Evolutionary conservation across 2,797 vertebrate species (phyloP), one percentile per base, ranked within the genome.

Genomic region (Rhinatrema bivittatum): DNA sequence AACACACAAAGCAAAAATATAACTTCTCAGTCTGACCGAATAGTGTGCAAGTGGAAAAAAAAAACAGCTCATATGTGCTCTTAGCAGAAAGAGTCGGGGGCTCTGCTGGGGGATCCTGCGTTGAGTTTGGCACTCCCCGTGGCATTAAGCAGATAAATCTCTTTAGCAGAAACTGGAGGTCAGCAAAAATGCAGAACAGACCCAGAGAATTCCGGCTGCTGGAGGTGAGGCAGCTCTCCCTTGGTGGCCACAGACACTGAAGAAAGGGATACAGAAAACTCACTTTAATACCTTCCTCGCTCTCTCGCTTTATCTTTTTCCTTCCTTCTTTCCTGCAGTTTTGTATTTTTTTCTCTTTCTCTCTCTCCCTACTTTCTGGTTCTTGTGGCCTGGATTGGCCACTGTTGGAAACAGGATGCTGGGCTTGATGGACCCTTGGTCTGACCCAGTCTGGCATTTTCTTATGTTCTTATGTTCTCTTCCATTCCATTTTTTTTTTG

Each of bases 171-270:
- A 28, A 51, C 43, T 55, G 52, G 55, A 3, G 52, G 65, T 65
- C 65, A 60, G 39, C 10, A 49, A 45, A 63, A 60, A 71, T 46
- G 46, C 24, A 60, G 49, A 66, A 38, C 15, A 2, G 52, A 58
- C 51, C 38, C 46, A 37, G 56, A 68, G 42, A 57, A 64, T 59
- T 45, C 54, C 64, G 53, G 50, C 50, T 50, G 26, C 50, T 35
- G 6, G 11, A 27, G 26, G 38, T 31, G 18, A 33, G 42, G 63
- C 56, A 71, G 42, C 67, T 30, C 57, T 36, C 74, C n/a, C n/a
- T 77, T 81, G 77, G 76, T 78, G 78, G 73, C 44, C 78, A 76
- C 49, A 77, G 72, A 70, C 66, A 51, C 37, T 0, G 1, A 64
- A 62, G 46, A 60, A 39, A 39, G 64, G 82, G 72, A 67, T 76